Conservation (phyloP, 1,140 invertebrate genomes). For the Condylostylus longicornis region DNA sequence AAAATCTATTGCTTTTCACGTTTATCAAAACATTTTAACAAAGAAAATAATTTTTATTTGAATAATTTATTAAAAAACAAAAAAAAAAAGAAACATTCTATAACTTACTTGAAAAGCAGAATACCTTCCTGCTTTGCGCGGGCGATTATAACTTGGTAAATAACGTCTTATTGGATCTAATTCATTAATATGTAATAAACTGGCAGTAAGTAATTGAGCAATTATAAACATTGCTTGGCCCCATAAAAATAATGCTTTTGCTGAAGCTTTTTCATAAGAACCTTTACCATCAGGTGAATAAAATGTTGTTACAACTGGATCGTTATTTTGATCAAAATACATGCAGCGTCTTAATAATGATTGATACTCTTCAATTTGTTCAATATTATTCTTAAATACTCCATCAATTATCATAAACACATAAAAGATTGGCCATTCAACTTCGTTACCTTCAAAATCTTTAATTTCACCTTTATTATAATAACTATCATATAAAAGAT, state of each 20-base stretch:
- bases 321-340: slow-evolving; percentile 62
- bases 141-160: slow-evolving; percentile 88
- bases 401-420: slow-evolving; percentile 93
- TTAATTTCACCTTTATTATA: slow-evolving; percentile 52
- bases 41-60: too few species aligned
- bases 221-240: slow-evolving; percentile 92
- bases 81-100: too few species aligned
- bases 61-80: too few species aligned
- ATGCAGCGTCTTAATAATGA: slow-evolving; percentile 63
- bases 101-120: slow-evolving; percentile 87
- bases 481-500: slow-evolving; percentile 30
- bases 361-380: slow-evolving; percentile 85
- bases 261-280: slow-evolving; percentile 26
- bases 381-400: slow-evolving; percentile 73
- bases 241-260: slow-evolving; percentile 51
- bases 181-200: slow-evolving; percentile 85
- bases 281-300: slow-evolving; percentile 67
- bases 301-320: slow-evolving; percentile 72
- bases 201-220: slow-evolving; percentile 74
- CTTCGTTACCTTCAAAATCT: slow-evolving; percentile 92
- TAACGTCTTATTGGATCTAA: slow-evolving; percentile 90
- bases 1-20: too few species aligned
- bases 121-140: slow-evolving; percentile 76
- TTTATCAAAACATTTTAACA: too few species aligned
- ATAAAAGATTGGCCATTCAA: slow-evolving; percentile 95